Base-by-base conservation (phyloP, 2,888 invertebrate genomes). In the Lasioglossum villosulum region DNA sequence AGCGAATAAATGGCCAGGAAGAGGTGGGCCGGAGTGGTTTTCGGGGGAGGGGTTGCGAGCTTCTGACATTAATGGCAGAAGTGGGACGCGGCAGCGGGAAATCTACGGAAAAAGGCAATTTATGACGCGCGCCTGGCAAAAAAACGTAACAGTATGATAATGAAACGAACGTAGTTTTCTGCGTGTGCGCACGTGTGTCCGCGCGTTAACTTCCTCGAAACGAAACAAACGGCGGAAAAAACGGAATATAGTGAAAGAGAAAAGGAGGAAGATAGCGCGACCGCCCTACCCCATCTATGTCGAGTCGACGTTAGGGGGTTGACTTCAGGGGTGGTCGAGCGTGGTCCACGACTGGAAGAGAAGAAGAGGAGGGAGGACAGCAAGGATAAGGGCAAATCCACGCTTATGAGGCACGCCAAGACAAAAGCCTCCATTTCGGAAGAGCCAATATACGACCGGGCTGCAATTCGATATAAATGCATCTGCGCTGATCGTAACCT, bases 401-500 rank as follows among this genome's bases (percentile, higher is more conserved):
- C 93, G 93, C 94, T 94, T 94, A 94, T 94, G 93, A 93, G 93
- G 92, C 91, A 92, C 92, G 92, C 93, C 92, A 94, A 94, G 94
- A 94, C 94, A 94, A 94, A 94, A 94, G 93, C 94, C 92, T 93
- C 94, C 90, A 93, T 94, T 94, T 93, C 91, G 92, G 88, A 86
- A 90, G 89, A 92, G 90, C 92, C 93, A 93, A 93, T 93, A 93
- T 93, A 93, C 91, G 90, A 88, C 74, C 88, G 90, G 83, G 89
- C 88, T 93, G 93, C 94, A 93, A 93, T 93, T 93, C 93, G 93
- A 93, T 93, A 93, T 93, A 93, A 93, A 93, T 93, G 93, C 93
- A 93, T 93, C 92, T 89, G 91, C 89, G 92, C 89, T 90, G 90
- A 91, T 91, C 90, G 91, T 92, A 92, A 91, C 91, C 92, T 90